Base-by-base conservation (phyloP, 2,888 invertebrate species). In the Desoria tigrina region DNA sequence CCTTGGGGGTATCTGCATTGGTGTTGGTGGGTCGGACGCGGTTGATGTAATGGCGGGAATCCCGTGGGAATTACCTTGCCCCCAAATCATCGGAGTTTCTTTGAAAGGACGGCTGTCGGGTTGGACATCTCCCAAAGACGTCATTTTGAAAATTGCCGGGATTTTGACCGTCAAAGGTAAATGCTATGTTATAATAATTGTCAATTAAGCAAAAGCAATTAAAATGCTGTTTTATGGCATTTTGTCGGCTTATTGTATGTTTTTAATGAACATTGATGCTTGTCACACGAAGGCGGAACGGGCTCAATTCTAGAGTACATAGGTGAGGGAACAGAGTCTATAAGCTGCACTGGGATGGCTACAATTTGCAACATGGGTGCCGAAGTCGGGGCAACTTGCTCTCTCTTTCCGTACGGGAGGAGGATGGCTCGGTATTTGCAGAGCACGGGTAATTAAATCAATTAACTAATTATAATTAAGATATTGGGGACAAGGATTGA, bases 331-430 rank as follows among this genome's bases (percentile, higher is more conserved):
- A 94, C 98, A 0, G 94, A 99, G 79, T 94, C 94, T 74, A 95
- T 71, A 23, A 68, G 67, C 37, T 75, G 75, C 58, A 75, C 77
- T 81, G 85, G 85, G 72, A 98, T 98, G 96, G 99, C 94, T 3
- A 99, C 99, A 54, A 99, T 99, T 80, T 99, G 99, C 82, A 99
- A 99, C 84, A 99, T 99, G 99, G 99, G 99, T 68, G 99, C 99
- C 74, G 99, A 99, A 83, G 99, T 99, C 78, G 99, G 99, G 73
- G 99, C 99, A 24, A 99, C 99, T 24, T 99, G 99, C 16, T 94
- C 94, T 0, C 82, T 99, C 59, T 99, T 99, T 84, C 99, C 99
- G 0, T 99, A 89, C 86, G 99, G 98, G 82, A 83, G 85, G 56
- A 87, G 97, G 68, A 99, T 99, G 98, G 87, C 86, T 71, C 90